phyloP scores from a whole-genome alignment of 2,113 vertebrate genomes.

The Columba janthina region DNA sequence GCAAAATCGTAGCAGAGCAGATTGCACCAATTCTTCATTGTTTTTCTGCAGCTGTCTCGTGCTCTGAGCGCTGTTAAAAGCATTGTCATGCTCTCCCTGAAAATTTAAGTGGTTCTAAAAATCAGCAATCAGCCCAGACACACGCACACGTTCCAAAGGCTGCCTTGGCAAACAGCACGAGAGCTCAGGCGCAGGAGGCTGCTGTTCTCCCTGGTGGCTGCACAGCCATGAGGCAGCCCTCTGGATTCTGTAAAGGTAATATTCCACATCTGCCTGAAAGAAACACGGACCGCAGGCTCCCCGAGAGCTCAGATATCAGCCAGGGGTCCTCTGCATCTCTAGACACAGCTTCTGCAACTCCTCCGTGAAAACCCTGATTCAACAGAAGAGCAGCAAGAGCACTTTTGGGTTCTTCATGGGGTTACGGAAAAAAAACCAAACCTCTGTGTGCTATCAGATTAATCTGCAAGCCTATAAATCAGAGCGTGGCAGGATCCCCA shows the following conservation, averaged over 20 bases:
- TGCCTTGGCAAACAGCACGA: neutral
- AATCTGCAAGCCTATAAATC: neutral
- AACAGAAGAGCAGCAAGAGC: neutral
- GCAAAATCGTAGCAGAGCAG: constrained; percentile 15
- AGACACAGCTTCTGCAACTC: neutral
- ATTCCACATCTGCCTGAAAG: neutral
- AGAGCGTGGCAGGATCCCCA: neutral
- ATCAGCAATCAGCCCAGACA: neutral
- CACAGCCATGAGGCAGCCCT: neutral
- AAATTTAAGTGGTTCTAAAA: neutral
- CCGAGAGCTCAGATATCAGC: neutral
- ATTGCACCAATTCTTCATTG: neutral
- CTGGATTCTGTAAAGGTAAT: neutral
- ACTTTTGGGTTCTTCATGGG: neutral
- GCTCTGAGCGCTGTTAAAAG: neutral
- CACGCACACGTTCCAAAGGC: accelerated
- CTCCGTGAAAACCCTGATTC: neutral
- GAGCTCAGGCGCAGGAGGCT: neutral
- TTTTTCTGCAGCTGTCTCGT: neutral
- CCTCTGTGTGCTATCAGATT: accelerated
- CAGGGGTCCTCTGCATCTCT: neutral
- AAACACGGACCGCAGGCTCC: neutral
- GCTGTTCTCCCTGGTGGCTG: neutral
- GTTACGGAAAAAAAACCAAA: neutral
- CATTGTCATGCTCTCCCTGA: neutral